Base-by-base conservation (phyloP, 2,797 vertebrate species). In the Sebastes nivosus region DNA sequence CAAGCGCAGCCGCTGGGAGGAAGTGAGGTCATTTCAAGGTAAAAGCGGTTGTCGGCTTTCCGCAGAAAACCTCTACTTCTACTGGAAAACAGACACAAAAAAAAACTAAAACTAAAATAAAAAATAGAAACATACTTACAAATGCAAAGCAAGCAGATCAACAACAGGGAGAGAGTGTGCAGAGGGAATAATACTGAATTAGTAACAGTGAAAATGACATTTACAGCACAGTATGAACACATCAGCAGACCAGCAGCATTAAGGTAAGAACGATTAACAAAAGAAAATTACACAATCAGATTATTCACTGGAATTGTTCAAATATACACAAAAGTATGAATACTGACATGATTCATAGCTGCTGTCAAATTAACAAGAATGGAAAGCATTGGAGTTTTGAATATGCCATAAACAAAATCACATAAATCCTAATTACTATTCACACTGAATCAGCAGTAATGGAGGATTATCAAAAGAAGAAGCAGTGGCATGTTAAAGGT, bases 101-200 rank as follows among this genome's bases (percentile, higher is more conserved):
- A 63, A 36, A 64, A 4, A 81, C 57, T 76, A 75, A 30, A 84
- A 79, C 14, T 76, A 72, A 67, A 70, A 89, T 79, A 67, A 87
- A 87, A 80, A 88, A 46, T 73, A 82, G 82, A 93, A 87, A 89
- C 65, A 95, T 96, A 96, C 96, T 96, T 96, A 96, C 91, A 95
- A 95, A 95, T 66, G 93, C 70, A 96, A 95, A 94, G 87, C 89
- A 94, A 94, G 95, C 85, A 92, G 93, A 93, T 87, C 89, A 93
- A 95, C 90, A 89, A 90, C 78, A 90, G 82, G 89, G 85, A 93
- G 86, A 95, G 89, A 92, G 86, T 82, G 88, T 86, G 85, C 34
- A 95, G 84, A 95, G 88, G 85, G 66, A 84, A 92, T 12, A 93
- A 89, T 18, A 83, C 30, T 87, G 84, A 83, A 90, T 92, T 90